A percentile compares a stretch with the other conserved stretches of the same genome.
phyloP scores from a whole-genome alignment of 2,797 vertebrate species.

The Amphiprion clarkii region DNA sequence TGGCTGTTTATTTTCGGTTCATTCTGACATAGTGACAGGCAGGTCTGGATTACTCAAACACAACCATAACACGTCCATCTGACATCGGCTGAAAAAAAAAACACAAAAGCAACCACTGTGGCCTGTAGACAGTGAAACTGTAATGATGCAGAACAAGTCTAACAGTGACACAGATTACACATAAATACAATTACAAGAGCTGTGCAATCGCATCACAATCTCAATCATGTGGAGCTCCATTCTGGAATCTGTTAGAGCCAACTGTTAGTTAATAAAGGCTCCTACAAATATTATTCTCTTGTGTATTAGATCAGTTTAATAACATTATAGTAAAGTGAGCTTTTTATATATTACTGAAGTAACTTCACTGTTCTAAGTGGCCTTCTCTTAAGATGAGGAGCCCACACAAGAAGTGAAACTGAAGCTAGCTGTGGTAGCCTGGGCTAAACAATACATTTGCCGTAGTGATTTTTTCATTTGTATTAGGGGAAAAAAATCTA shows the following conservation, averaged over 20 bases:
- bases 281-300: background rate
- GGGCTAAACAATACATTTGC: too few species aligned
- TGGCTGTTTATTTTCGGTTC: background rate
- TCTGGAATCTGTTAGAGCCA: background rate
- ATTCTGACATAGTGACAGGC: constrained; percentile 3
- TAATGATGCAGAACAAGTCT: background rate
- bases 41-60: constrained; percentile 48
- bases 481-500: too few species aligned
- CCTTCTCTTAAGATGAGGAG: background rate
- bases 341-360: background rate
- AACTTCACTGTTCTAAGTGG: background rate
- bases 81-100: constrained; percentile 10
- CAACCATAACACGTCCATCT: constrained; percentile 22
- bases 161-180: too few species aligned
- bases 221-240: too few species aligned
- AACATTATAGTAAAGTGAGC: background rate
- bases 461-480: too few species aligned
- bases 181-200: too few species aligned
- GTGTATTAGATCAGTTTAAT: background rate
- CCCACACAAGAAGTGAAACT: background rate
- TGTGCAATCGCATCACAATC: too few species aligned
- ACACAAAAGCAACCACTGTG: background rate
- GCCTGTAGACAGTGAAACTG: background rate
- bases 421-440: background rate
- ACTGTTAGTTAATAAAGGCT: background rate